Conservation (phyloP, 2,888 invertebrate genomes). For the Tetragnatha montana region DNA sequence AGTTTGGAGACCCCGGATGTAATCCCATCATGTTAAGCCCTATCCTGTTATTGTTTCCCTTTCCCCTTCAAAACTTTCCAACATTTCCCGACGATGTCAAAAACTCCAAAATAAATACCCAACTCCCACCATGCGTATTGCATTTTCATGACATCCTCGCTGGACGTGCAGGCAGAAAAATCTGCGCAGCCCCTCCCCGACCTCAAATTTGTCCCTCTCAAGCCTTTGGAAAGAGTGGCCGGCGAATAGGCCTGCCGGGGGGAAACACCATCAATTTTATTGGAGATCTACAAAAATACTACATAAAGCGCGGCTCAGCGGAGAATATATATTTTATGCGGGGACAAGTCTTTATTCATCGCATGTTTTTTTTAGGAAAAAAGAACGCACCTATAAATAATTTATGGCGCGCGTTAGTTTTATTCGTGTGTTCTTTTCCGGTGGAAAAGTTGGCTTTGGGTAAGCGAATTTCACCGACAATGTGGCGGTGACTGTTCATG, state of each 20-base stretch:
- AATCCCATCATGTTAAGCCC: too few relatives aligned
- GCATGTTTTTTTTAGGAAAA: background rate
- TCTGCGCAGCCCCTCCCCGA: background rate
- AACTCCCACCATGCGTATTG: too few relatives aligned
- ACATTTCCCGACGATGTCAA: too few relatives aligned
- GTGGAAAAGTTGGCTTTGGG: background rate
- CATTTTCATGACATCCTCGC: background rate
- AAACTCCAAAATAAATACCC: too few relatives aligned
- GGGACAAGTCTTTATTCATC: background rate
- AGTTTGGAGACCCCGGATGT: too few relatives aligned
- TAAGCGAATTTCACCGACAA: background rate
- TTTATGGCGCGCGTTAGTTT: background rate
- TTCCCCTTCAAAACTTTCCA: too few relatives aligned
- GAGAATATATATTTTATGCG: background rate
- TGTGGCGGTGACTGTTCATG: background rate
- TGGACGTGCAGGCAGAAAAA: background rate
- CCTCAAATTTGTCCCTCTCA: background rate
- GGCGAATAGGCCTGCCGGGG: background rate
- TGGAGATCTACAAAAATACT: background rate
- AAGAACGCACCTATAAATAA: background rate
- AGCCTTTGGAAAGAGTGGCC: background rate
- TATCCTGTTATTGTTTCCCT: too few relatives aligned
- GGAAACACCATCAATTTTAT: constrained; percentile 1
- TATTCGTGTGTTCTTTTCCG: background rate
- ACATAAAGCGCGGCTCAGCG: background rate